phyloP scores from a whole-genome alignment of 1,140 invertebrate species.

The Phocides pigmalion region DNA sequence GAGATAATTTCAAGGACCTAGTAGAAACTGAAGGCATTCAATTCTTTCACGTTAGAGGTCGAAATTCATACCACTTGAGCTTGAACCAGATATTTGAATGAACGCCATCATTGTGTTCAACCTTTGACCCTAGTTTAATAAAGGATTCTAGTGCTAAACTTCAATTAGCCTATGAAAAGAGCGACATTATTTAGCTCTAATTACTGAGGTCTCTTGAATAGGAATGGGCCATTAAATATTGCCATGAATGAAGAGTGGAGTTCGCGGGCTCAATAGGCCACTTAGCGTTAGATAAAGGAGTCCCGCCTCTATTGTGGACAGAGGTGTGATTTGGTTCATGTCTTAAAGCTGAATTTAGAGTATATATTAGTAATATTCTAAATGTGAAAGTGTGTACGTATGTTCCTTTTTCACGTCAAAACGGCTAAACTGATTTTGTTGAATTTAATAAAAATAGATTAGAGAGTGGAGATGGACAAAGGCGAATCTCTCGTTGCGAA shows the following conservation, averaged over 20 bases:
- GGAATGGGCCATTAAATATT: slow-evolving; percentile 21
- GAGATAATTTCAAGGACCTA: too few relatives aligned
- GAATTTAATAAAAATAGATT: too few relatives aligned
- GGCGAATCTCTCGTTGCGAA: too few relatives aligned
- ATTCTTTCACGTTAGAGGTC: too few relatives aligned
- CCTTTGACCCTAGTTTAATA: neutral
- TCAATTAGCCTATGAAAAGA: slow-evolving; percentile 15
- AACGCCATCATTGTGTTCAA: too few relatives aligned
- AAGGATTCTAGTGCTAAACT: neutral
- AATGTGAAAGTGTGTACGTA: too few relatives aligned
- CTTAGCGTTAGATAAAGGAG: slow-evolving; percentile 21
- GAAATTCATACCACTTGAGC: too few relatives aligned
- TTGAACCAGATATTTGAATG: neutral
- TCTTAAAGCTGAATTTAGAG: neutral
- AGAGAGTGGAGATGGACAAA: too few relatives aligned
- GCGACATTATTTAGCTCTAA: slow-evolving; percentile 17
- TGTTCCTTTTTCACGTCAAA: too few relatives aligned
- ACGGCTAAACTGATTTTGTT: too few relatives aligned
- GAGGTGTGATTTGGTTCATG: neutral
- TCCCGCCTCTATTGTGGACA: neutral
- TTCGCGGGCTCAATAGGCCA: slow-evolving; percentile 10
- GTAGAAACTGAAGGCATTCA: too few relatives aligned
- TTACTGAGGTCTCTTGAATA: slow-evolving; percentile 6
- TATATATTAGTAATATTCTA: neutral
- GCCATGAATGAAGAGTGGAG: slow-evolving; percentile 10